phyloP scores from a whole-genome alignment of 1,140 invertebrate genomes.

The Zaprionus gabonicus region DNA sequence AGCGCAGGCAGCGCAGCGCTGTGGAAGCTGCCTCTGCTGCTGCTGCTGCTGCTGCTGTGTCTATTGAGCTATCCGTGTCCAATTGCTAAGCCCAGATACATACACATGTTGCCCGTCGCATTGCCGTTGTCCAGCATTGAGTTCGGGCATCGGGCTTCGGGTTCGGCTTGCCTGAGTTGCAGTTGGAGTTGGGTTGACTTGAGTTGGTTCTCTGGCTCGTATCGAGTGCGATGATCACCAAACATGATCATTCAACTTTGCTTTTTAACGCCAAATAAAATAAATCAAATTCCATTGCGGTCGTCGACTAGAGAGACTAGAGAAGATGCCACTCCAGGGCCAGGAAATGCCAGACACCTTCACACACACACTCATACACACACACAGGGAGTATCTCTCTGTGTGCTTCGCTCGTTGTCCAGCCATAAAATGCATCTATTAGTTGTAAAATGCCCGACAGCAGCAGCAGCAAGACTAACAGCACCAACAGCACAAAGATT shows the following conservation, averaged over 20 bases:
- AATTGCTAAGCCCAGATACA: slow-evolving; percentile 76
- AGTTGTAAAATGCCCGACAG: slow-evolving; percentile 29
- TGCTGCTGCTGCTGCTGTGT: slow-evolving; percentile 46
- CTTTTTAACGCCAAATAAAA: slow-evolving; percentile 82
- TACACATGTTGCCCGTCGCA: slow-evolving; percentile 53
- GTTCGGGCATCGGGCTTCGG: background rate
- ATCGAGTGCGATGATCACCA: slow-evolving; percentile 74
- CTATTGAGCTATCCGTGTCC: slow-evolving; percentile 81
- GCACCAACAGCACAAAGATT: slow-evolving; percentile 2
- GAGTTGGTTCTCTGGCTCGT: slow-evolving; percentile 64
- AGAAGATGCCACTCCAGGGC: slow-evolving; percentile 16
- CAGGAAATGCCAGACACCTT: slow-evolving; percentile 49
- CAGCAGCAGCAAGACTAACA: slow-evolving; percentile 9
- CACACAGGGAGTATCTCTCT: background rate
- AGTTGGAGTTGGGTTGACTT: slow-evolving; percentile 33
- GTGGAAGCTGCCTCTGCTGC: slow-evolving; percentile 35
- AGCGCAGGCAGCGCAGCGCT: slow-evolving; percentile 28
- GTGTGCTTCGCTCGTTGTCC: slow-evolving; percentile 9
- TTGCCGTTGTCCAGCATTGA: slow-evolving; percentile 1
- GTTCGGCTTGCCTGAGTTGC: background rate
- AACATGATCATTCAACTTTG: slow-evolving; percentile 79
- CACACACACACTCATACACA: slow-evolving; percentile 10
- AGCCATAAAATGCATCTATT: slow-evolving; percentile 52
- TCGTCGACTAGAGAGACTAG: slow-evolving; percentile 61
- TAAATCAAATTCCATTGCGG: slow-evolving; percentile 79